Percentiles rank a stretch among this genome's conserved stretches.
These are phyloP conservation scores for Aegotheles bennettii DNA, from an alignment of 2,113 vertebrate genomes.

Conservation along the genomic window DNA sequence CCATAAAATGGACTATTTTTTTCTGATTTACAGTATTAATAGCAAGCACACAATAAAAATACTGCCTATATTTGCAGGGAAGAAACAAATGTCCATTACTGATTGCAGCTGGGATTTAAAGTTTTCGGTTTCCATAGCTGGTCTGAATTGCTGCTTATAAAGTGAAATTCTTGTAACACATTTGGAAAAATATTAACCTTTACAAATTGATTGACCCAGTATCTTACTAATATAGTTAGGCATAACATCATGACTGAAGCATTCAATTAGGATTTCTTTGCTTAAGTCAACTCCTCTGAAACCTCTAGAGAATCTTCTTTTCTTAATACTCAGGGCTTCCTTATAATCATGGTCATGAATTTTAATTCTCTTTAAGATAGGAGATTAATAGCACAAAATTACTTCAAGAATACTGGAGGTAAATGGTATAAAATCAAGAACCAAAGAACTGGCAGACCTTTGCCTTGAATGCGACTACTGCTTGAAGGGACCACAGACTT, in stretches of 20 bases:
- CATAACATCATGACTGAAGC: neutral
- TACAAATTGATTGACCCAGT: neutral
- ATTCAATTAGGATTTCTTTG: neutral
- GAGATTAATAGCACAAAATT: neutral
- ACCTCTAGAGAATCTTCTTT: neutral
- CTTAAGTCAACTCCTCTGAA: neutral
- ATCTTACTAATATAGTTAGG: neutral
- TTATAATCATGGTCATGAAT: neutral
- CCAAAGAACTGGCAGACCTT: neutral
- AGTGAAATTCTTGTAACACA: neutral
- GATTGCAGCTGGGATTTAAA: neutral
- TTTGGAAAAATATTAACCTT: neutral
- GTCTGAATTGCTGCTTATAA: neutral
- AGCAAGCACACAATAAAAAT: fast-evolving
- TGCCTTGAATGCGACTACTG: neutral
- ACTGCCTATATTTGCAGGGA: neutral
- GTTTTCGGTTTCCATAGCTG: neutral
- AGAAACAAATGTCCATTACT: neutral
- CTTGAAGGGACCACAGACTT: neutral
- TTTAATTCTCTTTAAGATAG: neutral
- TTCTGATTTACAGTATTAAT: neutral
- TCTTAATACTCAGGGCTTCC: fast-evolving
- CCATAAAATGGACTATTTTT: neutral
- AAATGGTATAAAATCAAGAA: neutral
- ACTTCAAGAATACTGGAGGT: neutral